Evolutionary conservation across 2,113 vertebrate genomes (phyloP).

Genomic region (Antennarius striatus): DNA sequence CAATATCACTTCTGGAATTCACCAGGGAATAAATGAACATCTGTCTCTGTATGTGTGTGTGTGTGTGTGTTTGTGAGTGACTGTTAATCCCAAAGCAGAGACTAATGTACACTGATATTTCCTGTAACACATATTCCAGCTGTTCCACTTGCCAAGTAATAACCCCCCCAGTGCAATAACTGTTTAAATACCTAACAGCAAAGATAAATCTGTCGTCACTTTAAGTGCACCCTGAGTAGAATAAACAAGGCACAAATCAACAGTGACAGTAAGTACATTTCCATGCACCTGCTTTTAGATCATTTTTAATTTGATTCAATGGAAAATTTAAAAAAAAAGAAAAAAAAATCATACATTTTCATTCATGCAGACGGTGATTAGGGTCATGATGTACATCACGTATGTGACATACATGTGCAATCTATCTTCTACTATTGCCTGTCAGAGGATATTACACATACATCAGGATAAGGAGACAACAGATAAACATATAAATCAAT

Average conservation of each 20-base stretch:
- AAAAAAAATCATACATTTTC: too few species aligned
- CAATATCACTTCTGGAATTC: constrained; percentile 23
- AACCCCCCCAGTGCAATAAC: constrained; percentile 19
- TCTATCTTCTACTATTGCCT: too few species aligned
- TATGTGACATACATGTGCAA: too few species aligned
- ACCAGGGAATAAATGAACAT: constrained; percentile 37
- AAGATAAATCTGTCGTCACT: constrained; percentile 32
- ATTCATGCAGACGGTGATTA: too few species aligned
- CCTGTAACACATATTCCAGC: constrained; percentile 10
- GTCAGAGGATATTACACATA: too few species aligned
- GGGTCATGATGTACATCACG: too few species aligned
- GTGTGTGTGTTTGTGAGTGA: constrained; percentile 1
- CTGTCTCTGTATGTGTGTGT: constrained; percentile 16
- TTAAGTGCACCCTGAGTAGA: not conserved
- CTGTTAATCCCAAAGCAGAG: constrained; percentile 24
- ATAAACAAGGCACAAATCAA: not conserved
- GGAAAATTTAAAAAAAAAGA: too few species aligned
- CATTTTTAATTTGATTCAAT: not conserved
- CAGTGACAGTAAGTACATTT: not conserved
- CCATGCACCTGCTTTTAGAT: not conserved
- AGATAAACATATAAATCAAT: too few species aligned
- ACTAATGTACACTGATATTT: constrained; percentile 1
- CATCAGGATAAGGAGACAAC: too few species aligned
- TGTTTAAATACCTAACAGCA: constrained; percentile 33
- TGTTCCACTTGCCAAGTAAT: constrained; percentile 18